Percentiles rank a stretch among this genome's conserved stretches.
phyloP scores from a whole-genome alignment of 2,797 vertebrate genomes.

The Lutjanus argentimaculatus region DNA sequence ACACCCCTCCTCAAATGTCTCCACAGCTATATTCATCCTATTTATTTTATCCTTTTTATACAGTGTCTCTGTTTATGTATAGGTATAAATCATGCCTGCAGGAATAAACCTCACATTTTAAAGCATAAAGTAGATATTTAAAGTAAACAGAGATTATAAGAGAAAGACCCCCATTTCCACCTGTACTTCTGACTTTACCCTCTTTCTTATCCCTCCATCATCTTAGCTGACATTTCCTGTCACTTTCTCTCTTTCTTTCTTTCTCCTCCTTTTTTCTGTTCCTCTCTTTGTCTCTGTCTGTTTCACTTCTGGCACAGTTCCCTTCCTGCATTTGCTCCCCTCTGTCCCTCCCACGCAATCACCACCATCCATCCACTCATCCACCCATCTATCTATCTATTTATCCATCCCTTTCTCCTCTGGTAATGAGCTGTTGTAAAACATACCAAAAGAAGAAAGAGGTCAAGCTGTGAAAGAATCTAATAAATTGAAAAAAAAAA shows the following conservation, averaged over 20 bases:
- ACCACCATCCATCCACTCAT: conserved; percentile 8
- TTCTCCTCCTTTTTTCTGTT: not conserved
- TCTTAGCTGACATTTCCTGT: conserved; percentile 14
- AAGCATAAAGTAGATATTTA: conserved; percentile 75
- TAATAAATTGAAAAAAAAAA: conserved; percentile 81
- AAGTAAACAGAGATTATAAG: conserved; percentile 56
- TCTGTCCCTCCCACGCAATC: conserved; percentile 26
- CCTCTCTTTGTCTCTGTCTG: conserved; percentile 12
- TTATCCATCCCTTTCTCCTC: conserved; percentile 68
- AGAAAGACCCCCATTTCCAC: conserved; percentile 45
- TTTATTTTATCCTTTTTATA: conserved; percentile 83
- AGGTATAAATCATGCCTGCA: conserved; percentile 70
- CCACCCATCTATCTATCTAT: conserved; percentile 35
- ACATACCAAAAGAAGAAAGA: conserved; percentile 89
- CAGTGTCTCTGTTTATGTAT: conserved; percentile 77
- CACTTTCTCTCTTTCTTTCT: not conserved
- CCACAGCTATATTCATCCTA: conserved; percentile 68
- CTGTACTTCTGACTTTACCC: conserved; percentile 27
- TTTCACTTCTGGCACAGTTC: conserved; percentile 30
- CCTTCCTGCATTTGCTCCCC: conserved; percentile 29
- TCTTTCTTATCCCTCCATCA: conserved; percentile 25
- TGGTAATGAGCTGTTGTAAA: conserved; percentile 81
- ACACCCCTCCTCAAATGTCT: conserved; percentile 23
- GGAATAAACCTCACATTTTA: conserved; percentile 65
- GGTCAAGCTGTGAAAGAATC: conserved; percentile 90